These are phyloP conservation scores for Patiria pectinifera DNA, from an alignment of 53 echinoderm and acorn worm genomes.

Conservation along the genomic window DNA sequence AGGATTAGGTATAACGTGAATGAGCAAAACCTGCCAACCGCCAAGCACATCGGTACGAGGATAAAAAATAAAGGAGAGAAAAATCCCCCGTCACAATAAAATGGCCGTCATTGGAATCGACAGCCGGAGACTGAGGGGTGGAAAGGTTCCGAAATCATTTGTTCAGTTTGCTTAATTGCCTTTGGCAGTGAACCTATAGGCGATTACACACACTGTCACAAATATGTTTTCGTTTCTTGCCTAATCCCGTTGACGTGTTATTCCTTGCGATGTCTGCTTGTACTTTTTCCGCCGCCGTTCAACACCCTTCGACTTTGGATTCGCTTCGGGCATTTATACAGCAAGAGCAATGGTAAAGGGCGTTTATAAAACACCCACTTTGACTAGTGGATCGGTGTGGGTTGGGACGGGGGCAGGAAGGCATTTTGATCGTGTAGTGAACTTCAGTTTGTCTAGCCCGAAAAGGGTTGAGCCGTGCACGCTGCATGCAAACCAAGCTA, in stretches of 20 bases:
- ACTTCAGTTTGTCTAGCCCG: too few species aligned
- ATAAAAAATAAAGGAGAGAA: not conserved
- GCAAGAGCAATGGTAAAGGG: too few species aligned
- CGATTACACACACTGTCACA: not conserved
- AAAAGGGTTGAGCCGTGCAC: too few species aligned
- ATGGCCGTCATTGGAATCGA: not conserved
- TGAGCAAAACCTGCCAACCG: slow-evolving; percentile 6
- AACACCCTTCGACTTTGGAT: too few species aligned
- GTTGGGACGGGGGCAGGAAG: too few species aligned
- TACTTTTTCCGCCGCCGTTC: not conserved
- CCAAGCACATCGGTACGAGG: too few species aligned
- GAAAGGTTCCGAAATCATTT: not conserved
- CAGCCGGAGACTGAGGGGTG: not conserved
- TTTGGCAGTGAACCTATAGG: not conserved
- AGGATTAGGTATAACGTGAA: not conserved
- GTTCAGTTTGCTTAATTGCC: not conserved
- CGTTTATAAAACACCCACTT: too few species aligned
- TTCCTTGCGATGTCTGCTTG: not conserved
- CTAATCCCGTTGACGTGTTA: slow-evolving; percentile 7
- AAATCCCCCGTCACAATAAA: not conserved
- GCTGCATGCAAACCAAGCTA: too few species aligned
- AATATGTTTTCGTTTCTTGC: slow-evolving; percentile 33
- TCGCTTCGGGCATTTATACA: too few species aligned
- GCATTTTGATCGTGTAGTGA: too few species aligned
- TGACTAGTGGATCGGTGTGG: too few species aligned